Evolutionary conservation across 35 echinoderm and acorn worm species (phyloP), one percentile per base, ranked within the genome.

Genomic region (Ophioderma brevispina): DNA sequence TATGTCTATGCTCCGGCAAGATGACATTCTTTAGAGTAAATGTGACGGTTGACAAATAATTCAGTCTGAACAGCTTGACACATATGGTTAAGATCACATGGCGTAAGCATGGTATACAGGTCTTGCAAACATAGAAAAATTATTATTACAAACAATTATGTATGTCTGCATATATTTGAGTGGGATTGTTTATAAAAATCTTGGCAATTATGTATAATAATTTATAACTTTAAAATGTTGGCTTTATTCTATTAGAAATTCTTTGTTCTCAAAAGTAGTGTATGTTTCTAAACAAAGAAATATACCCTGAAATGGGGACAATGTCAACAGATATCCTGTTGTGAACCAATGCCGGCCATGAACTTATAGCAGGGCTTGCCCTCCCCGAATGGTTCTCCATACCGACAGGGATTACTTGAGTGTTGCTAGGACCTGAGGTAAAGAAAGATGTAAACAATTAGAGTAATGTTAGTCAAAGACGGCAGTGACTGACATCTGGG

Each of bases 321-420:
- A 88, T 42, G 35, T 88, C 38, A 32, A 36, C 76, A 19, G 13
- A 13, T 42, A n/a, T 34, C n/a, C 31, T 34, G 38, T 34, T 39
- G 55, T n/a, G 64, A 78, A 13, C 86, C 86, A 32, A 88, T 76
- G 41, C 86, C 86, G 31, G 76, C 86, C 2, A 78, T 39, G 75
- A 88, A 34, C 31, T 1, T 14, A 40, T 34, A 43, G 80, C 38
- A 5, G 64, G 64, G 80, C 76, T 88, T 15, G 70, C 30, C 46
- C 86, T 55, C 14, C 64, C 86, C 33, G 38, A 88, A 88, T 46
- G 75, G 76, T 15, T 70, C 59, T 3, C 59, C 59, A 30, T 70
- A 70, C n/a, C 59, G 59, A 25, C 59, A 70, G 1, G n/a, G 23
- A 30, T 70, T 70, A 25, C 59, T 70, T 6, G 5, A 25, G 4